Evolutionary conservation across 2,797 vertebrate genomes (phyloP).

Genomic region (Uromys caudimaculatus): DNA sequence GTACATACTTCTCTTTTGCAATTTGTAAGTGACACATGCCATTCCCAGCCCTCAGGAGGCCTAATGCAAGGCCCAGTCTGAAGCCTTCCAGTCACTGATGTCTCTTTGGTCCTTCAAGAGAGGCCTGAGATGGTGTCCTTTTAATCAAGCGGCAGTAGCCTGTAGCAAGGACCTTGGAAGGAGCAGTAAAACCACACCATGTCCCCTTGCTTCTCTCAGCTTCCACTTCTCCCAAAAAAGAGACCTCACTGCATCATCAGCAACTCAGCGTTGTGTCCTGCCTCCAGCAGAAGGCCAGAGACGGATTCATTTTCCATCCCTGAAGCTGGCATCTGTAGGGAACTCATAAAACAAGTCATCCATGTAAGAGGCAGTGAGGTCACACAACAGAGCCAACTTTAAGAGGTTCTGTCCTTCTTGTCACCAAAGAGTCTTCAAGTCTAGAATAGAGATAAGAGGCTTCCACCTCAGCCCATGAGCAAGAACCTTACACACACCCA

Average conservation of each 20-base stretch:
- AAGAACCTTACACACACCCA: not conserved
- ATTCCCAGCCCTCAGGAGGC: not conserved
- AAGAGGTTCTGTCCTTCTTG: not conserved
- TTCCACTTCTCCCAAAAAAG: not conserved
- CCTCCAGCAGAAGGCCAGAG: not conserved
- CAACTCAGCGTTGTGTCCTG: not conserved
- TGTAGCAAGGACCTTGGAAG: not conserved
- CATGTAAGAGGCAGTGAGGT: not conserved
- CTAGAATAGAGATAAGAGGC: not conserved
- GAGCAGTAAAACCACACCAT: not conserved
- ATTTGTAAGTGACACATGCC: not conserved
- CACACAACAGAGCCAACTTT: not conserved
- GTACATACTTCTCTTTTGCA: not conserved
- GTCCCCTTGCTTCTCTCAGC: not conserved
- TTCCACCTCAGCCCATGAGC: not conserved
- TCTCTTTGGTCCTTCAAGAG: not conserved
- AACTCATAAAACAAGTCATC: not conserved
- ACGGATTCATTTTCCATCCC: not conserved
- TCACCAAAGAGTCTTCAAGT: not conserved
- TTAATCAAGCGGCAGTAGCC: not conserved
- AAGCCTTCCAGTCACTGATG: not conserved
- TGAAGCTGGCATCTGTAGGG: not conserved
- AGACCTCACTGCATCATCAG: not conserved
- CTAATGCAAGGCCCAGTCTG: not conserved
- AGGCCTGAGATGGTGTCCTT: not conserved